Conservation (phyloP, 2,797 vertebrate genomes). For the Xiphorhynchus erythropygius region DNA sequence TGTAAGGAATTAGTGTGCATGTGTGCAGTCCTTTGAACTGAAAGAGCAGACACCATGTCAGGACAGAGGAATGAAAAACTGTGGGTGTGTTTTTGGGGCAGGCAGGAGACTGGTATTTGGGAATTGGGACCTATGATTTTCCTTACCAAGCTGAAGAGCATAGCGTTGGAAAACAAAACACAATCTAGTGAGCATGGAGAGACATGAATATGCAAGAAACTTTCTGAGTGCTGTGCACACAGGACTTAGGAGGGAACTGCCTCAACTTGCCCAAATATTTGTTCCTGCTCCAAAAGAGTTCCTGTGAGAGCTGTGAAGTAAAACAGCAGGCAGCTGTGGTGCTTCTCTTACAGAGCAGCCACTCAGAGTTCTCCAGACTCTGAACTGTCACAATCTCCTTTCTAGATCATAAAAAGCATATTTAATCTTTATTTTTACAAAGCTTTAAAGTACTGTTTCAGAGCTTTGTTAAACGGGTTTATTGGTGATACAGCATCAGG, state of each 20-base stretch:
- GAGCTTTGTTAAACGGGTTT: not conserved
- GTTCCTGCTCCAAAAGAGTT: not conserved
- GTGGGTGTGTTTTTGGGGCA: not conserved
- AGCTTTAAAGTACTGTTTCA: not conserved
- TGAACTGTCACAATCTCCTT: not conserved
- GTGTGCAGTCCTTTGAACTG: not conserved
- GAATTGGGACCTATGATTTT: not conserved
- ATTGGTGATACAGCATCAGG: not conserved
- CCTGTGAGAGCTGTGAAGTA: not conserved
- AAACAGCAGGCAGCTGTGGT: not conserved
- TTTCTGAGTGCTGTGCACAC: not conserved
- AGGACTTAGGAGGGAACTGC: not conserved
- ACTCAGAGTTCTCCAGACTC: not conserved
- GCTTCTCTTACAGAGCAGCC: not conserved
- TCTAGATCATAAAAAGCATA: not conserved
- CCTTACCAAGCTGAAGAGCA: not conserved
- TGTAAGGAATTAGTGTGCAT: not conserved
- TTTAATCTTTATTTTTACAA: not conserved
- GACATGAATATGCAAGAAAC: not conserved
- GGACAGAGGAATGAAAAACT: not conserved
- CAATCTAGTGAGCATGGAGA: not conserved
- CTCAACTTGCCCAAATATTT: not conserved
- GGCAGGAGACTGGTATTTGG: not conserved
- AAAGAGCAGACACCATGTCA: not conserved
- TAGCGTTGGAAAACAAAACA: not conserved